These are phyloP conservation scores for Porites lobata DNA, from an alignment of 92 coral and sea anemone species.

Conservation along the genomic window DNA sequence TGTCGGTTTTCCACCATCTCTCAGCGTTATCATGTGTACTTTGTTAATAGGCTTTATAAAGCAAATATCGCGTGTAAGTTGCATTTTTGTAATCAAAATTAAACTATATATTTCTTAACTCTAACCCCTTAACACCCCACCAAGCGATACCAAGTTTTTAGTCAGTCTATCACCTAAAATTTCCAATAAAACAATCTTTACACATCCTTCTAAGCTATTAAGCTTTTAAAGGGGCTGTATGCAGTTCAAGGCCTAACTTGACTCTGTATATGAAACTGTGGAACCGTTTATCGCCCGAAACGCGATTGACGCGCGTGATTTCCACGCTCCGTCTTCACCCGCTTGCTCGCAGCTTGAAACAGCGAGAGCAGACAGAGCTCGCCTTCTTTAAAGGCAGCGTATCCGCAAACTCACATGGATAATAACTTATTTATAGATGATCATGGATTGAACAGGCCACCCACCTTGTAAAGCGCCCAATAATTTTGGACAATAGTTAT, in stretches of 20 bases:
- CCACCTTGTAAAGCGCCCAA: background rate
- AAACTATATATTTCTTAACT: too few relatives aligned
- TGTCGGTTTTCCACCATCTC: too few relatives aligned
- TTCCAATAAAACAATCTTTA: too few relatives aligned
- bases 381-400: background rate
- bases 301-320: constrained; percentile 9
- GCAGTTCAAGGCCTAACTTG: background rate
- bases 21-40: too few relatives aligned
- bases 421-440: too few relatives aligned
- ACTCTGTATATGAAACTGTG: background rate
- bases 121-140: too few relatives aligned
- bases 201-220: too few relatives aligned
- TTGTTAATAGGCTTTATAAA: too few relatives aligned
- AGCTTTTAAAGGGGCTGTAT: background rate
- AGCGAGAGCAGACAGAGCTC: background rate
- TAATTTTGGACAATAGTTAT: background rate
- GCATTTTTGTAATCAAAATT: too few relatives aligned
- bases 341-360: background rate
- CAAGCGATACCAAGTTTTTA: too few relatives aligned
- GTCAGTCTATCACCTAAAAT: too few relatives aligned
- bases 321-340: background rate
- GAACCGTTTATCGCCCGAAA: background rate
- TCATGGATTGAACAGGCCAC: background rate
- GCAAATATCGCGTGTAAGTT: too few relatives aligned
- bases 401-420: background rate